Conservation (phyloP, 2,888 invertebrate species). For the Resseliella maxima region DNA sequence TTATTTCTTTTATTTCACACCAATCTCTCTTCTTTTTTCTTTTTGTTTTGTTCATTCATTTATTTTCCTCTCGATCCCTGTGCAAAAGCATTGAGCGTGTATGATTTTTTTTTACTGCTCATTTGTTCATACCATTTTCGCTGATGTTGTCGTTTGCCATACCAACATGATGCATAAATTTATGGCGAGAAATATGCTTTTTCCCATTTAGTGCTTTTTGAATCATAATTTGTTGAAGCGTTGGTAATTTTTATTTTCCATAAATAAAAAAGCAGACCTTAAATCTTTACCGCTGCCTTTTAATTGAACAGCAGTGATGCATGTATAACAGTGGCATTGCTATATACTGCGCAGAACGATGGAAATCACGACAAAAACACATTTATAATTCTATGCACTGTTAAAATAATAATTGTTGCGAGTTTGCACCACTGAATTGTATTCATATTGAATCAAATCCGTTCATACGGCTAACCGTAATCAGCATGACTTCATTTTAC, state of each 20-base stretch:
- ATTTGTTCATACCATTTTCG: neutral
- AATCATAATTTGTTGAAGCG: conserved; percentile 48
- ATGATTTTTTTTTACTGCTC: neutral
- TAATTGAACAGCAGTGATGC: conserved; percentile 35
- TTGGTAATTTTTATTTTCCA: conserved; percentile 31
- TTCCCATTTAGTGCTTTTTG: conserved; percentile 29
- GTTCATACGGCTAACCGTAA: conserved; percentile 38
- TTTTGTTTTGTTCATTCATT: neutral
- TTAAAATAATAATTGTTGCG: conserved; percentile 41
- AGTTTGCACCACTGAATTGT: conserved; percentile 9
- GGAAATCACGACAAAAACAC: neutral
- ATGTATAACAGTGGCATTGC: neutral
- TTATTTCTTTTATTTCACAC: conserved; percentile 53
- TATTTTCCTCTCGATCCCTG: neutral
- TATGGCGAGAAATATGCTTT: conserved; percentile 31
- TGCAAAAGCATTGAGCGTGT: neutral
- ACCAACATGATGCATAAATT: neutral
- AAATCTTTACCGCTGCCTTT: neutral
- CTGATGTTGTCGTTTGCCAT: conserved; percentile 19
- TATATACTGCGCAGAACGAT: neutral
- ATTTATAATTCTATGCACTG: conserved; percentile 15
- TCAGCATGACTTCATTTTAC: conserved; percentile 47
- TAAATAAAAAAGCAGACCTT: neutral
- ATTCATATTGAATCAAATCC: conserved; percentile 12
- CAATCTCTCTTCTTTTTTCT: neutral